These are phyloP conservation scores for Chaetodon trifascialis DNA, from an alignment of 2,113 vertebrate genomes.

Conservation along the genomic window DNA sequence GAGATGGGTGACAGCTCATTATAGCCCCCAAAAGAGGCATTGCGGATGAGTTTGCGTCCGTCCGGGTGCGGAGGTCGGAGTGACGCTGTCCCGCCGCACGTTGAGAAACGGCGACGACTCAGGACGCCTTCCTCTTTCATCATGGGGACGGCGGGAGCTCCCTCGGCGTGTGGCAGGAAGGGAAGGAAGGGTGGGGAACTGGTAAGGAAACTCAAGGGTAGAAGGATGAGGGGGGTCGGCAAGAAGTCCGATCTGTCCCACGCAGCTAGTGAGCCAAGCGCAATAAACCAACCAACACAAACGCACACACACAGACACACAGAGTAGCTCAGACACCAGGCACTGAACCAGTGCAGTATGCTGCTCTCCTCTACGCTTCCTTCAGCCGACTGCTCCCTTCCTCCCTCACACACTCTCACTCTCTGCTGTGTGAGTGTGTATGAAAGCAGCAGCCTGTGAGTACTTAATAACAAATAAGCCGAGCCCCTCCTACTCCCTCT, in stretches of 20 bases:
- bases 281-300: slow-evolving; percentile 14
- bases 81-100: slow-evolving; percentile 89
- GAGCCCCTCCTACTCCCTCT: slow-evolving; percentile 71
- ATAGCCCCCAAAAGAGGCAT: slow-evolving; percentile 98
- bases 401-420: slow-evolving; percentile 15
- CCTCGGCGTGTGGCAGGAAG: slow-evolving; percentile 40
- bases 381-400: slow-evolving; percentile 51
- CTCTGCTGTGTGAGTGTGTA: slow-evolving; percentile 50
- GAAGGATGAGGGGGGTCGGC: slow-evolving; percentile 24
- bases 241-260: slow-evolving; percentile 71
- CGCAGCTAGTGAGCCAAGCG: slow-evolving; percentile 39
- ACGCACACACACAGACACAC: slow-evolving; percentile 26
- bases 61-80: slow-evolving; percentile 89
- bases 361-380: slow-evolving; percentile 46
- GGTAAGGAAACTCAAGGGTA: slow-evolving; percentile 34
- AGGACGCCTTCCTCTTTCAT: slow-evolving; percentile 94
- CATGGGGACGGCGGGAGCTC: slow-evolving; percentile 74
- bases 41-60: slow-evolving; percentile 95
- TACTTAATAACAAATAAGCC: slow-evolving; percentile 69
- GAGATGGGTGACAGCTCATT: slow-evolving; percentile 91
- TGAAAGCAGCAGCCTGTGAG: slow-evolving; percentile 65
- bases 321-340: slow-evolving; percentile 55
- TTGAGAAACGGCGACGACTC: slow-evolving; percentile 93
- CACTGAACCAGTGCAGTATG: slow-evolving; percentile 29
- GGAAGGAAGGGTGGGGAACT: background rate